Base-by-base conservation (phyloP, 2,797 vertebrate species). In the Pipistrellus pygmaeus region DNA sequence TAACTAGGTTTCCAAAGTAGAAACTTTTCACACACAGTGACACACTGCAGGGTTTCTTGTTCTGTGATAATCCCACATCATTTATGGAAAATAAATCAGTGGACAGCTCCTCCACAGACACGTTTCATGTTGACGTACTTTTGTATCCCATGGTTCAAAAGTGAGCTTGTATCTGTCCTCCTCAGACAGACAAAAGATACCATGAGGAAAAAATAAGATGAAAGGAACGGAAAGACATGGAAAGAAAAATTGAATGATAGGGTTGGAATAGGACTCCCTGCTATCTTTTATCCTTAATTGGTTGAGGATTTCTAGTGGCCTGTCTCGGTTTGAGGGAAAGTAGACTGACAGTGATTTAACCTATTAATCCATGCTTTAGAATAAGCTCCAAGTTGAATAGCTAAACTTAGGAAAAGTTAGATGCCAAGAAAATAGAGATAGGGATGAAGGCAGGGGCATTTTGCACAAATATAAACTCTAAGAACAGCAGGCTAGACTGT, bases 81-180 rank as follows among this genome's bases (percentile, higher is more conserved):
- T 21, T 88, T 94, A 85, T 55, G 1, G 25, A 93, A 96, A 88
- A 85, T 85, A 76, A 95, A 92, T 48, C 93, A 97, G 71, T 60
- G 71, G 94, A 90, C 88, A 88, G 55, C 44, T 87, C 80, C 96
- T 55, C 69, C 93, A 93, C 73, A 84, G 77, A 78, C 87, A 94
- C 90, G 72, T 86, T 73, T 71, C 27, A 35, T 30, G 76, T 87
- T 80, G 92, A 97, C 97, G 96, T 94, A 96, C 86, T 78, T 96
- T 97, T 94, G 60, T 96, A 96, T 96, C 51, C 53, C 68, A 88
- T 44, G 89, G 76, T 94, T 97, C 85, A 77, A 90, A 96, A 92
- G 87, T 96, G 95, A 98, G 85, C 95, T 96, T 97, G 94, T 85
- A 90, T 85, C 90, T 97, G 88, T 98, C 91, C 96, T 95, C 90